Conservation (phyloP, 2,888 invertebrate species). For the Harpalus rufipes region DNA sequence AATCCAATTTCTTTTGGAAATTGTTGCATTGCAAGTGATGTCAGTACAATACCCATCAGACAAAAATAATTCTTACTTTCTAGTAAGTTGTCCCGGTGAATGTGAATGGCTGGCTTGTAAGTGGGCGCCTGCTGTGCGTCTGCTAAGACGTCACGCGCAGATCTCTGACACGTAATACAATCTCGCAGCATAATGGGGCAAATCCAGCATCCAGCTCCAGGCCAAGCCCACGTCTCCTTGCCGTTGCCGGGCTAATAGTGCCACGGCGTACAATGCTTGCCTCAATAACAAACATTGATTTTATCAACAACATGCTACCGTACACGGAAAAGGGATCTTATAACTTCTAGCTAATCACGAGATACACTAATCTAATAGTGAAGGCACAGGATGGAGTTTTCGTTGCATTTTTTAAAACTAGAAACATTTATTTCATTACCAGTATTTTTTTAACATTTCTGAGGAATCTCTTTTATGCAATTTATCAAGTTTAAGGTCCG, state of each 20-base stretch:
- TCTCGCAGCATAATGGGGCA: conserved; percentile 76
- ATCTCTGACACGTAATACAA: conserved; percentile 76
- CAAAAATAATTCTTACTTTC: conserved; percentile 6
- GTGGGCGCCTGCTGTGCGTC: conserved; percentile 69
- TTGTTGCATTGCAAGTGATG: conserved; percentile 7
- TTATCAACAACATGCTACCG: conserved; percentile 71
- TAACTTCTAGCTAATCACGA: no score
- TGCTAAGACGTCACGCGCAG: conserved; percentile 76
- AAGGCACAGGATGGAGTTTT: no score
- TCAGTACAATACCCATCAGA: conserved; percentile 19
- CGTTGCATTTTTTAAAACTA: no score
- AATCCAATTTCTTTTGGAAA: conserved; percentile 57
- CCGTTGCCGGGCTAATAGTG: conserved; percentile 34
- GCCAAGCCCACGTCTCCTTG: conserved; percentile 57
- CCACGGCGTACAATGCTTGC: neutral
- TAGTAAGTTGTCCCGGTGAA: conserved; percentile 1
- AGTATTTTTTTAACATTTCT: no score
- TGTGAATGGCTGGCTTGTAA: conserved; percentile 14
- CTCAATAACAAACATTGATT: conserved; percentile 72
- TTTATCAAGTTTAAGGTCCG: no score
- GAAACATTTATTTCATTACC: no score
- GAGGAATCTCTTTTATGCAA: no score
- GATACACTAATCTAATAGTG: no score
- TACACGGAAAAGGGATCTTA: no score
- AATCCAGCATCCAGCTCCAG: conserved; percentile 71